A percentile compares a stretch with the other conserved stretches of the same genome.
phyloP scores from a whole-genome alignment of 2,113 vertebrate genomes.

The Tachysurus vachellii region DNA sequence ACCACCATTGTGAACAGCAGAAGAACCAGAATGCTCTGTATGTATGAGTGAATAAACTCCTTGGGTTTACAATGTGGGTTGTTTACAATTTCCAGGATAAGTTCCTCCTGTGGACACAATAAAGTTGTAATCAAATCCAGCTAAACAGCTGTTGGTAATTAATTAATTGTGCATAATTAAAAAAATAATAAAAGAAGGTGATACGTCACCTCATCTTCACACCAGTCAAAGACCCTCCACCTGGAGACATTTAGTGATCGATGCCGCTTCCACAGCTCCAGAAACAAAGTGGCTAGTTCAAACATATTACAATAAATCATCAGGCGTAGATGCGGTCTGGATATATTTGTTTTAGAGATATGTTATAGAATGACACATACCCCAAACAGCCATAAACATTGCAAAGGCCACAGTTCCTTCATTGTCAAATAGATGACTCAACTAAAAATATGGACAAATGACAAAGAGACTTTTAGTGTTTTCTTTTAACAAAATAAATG shows the following conservation, averaged over 20 bases:
- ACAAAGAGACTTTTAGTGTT: not conserved
- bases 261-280: slow-evolving; percentile 90
- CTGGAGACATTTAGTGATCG: slow-evolving; percentile 71
- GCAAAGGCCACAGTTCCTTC: slow-evolving; percentile 89
- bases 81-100: slow-evolving; percentile 81
- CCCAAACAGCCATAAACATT: slow-evolving; percentile 93
- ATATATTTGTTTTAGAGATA: slow-evolving; percentile 2
- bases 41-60: slow-evolving; percentile 78
- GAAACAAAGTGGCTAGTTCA: slow-evolving; percentile 84
- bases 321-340: not conserved
- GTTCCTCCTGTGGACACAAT: slow-evolving; percentile 80
- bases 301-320: slow-evolving; percentile 12
- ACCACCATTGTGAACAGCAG: slow-evolving; percentile 81
- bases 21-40: slow-evolving; percentile 73
- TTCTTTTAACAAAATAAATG: not conserved
- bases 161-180: not conserved
- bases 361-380: slow-evolving; percentile 69
- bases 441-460: slow-evolving; percentile 64
- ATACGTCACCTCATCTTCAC: slow-evolving; percentile 83
- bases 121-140: not conserved
- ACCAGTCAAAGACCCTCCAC: slow-evolving; percentile 87
- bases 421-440: slow-evolving; percentile 92
- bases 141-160: not conserved
- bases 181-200: not conserved
- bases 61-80: slow-evolving; percentile 59